These are phyloP conservation scores for Cataglyphis albicans DNA, from an alignment of 2,888 invertebrate genomes.

Conservation along the genomic window DNA sequence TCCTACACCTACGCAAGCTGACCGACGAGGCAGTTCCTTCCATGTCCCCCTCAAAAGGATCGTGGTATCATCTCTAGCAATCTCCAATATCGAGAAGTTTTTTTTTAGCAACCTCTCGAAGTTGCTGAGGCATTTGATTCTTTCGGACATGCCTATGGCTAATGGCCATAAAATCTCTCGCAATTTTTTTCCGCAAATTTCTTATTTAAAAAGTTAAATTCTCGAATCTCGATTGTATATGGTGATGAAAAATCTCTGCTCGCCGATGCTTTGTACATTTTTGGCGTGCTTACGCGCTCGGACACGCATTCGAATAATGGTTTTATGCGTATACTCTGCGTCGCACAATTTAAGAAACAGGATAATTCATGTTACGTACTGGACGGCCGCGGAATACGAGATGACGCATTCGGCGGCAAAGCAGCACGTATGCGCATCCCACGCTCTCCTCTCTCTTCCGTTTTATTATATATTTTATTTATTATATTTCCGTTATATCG, in stretches of 20 bases:
- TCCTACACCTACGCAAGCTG: conserved; percentile 64
- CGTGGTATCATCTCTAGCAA: conserved; percentile 28
- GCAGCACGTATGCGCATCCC: conserved; percentile 52
- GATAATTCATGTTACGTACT: conserved; percentile 53
- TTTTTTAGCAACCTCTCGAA: neutral
- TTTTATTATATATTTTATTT: conserved; percentile 22
- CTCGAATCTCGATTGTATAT: neutral
- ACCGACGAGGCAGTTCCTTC: conserved; percentile 40
- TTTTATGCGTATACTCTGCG: conserved; percentile 16
- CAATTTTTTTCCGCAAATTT: neutral
- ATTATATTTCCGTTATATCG: conserved; percentile 32
- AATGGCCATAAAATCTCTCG: neutral
- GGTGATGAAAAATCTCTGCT: neutral
- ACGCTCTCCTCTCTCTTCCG: conserved; percentile 49
- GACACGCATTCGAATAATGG: conserved; percentile 50
- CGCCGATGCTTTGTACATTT: conserved; percentile 25
- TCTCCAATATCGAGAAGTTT: conserved; percentile 18
- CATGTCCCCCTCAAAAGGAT: conserved; percentile 43
- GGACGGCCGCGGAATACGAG: conserved; percentile 43
- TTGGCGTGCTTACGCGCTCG: conserved; percentile 20
- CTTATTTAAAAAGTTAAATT: neutral
- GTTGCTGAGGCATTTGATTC: neutral
- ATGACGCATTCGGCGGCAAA: conserved; percentile 39
- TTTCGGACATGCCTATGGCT: neutral
- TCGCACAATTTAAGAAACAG: conserved; percentile 45